Base-by-base conservation (phyloP, 2,888 invertebrate species). In the Stratiomys singularior region DNA sequence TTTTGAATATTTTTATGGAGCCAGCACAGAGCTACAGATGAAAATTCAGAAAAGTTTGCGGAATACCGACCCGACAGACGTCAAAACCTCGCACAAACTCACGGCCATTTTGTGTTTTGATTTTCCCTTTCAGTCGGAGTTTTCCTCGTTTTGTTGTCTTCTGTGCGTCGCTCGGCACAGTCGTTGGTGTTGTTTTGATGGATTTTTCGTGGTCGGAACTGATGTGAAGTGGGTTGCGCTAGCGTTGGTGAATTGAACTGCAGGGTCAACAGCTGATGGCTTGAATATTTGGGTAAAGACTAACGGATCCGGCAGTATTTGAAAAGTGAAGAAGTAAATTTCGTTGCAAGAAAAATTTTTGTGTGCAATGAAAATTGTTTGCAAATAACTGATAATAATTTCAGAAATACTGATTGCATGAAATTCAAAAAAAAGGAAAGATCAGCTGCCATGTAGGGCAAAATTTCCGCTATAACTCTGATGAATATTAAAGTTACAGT, bases 51-150 rank as follows among this genome's bases (percentile, higher is more conserved):
- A 77, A 27, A 63, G 37, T 56, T 60, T 37, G 46, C 69, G 69
- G 69, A 63, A 76, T 44, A 58, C 18, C 60, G 67, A 56, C 25
- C 27, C 66, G 74, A 78, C 76, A 77, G 78, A 78, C 80, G 78
- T 79, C 79, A 81, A 78, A 74, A 69, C 77, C 78, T 80, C 79
- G 44, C 78, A 81, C 60, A 77, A 80, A 81, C 80, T 79, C 81
- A 81, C 83, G 81, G 82, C 82, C 82, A 83, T 83, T 82, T 83
- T 83, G 83, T 82, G 83, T 82, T 82, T 82, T 82, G 81, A 80
- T 82, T 77, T 79, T 79, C 63, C 58, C 52, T 77, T 78, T 77
- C 77, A 77, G 74, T 77, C 69, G 58, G 66, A 77, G 69, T 69
- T 74, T 37, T 74, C 9, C 23, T 23, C 13, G 56, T 74, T 71